A percentile compares a stretch with the other conserved stretches of the same genome.
phyloP scores from a whole-genome alignment of 2,888 invertebrate species.

The Clostera curtula region DNA sequence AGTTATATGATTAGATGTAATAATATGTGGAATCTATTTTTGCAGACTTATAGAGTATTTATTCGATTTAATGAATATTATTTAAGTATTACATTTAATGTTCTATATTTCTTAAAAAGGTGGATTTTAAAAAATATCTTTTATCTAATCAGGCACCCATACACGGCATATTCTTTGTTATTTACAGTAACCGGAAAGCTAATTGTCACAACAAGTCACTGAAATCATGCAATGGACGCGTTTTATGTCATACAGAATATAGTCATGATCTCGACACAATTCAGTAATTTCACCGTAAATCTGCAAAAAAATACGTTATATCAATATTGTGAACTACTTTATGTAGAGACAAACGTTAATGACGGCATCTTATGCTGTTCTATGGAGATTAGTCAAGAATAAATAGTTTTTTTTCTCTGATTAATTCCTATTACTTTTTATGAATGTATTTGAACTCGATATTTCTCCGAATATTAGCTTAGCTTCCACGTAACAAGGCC shows the following conservation, averaged over 20 bases:
- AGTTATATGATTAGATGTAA: slow-evolving; percentile 4
- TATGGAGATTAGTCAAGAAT: slow-evolving; percentile 40
- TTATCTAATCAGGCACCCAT: slow-evolving; percentile 63
- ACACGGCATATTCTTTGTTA: slow-evolving; percentile 41
- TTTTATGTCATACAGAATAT: slow-evolving; percentile 38
- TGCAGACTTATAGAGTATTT: slow-evolving; percentile 23
- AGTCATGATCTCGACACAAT: slow-evolving; percentile 47
- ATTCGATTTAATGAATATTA: slow-evolving; percentile 21
- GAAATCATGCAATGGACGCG: slow-evolving; percentile 56
- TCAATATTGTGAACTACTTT: slow-evolving; percentile 49
- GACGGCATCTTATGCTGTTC: slow-evolving; percentile 56
- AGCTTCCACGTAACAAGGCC: slow-evolving; percentile 57
- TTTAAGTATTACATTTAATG: slow-evolving; percentile 8
- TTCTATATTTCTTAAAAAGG: slow-evolving; percentile 33
- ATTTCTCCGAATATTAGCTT: slow-evolving; percentile 40
- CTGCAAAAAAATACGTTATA: slow-evolving; percentile 72
- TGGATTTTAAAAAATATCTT: slow-evolving; percentile 59
- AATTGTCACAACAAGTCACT: slow-evolving; percentile 37
- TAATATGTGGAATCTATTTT: slow-evolving; percentile 20
- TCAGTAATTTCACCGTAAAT: slow-evolving; percentile 52
- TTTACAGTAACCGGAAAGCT: slow-evolving; percentile 41
- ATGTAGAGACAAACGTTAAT: slow-evolving; percentile 44
- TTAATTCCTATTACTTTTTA: slow-evolving; percentile 36
- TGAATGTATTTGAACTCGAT: slow-evolving; percentile 35
- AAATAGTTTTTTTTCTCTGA: slow-evolving; percentile 34